Evolutionary conservation across 1,140 invertebrate genomes (phyloP), one percentile per base, ranked within the genome.

Genomic region (Mylabris phalerata): DNA sequence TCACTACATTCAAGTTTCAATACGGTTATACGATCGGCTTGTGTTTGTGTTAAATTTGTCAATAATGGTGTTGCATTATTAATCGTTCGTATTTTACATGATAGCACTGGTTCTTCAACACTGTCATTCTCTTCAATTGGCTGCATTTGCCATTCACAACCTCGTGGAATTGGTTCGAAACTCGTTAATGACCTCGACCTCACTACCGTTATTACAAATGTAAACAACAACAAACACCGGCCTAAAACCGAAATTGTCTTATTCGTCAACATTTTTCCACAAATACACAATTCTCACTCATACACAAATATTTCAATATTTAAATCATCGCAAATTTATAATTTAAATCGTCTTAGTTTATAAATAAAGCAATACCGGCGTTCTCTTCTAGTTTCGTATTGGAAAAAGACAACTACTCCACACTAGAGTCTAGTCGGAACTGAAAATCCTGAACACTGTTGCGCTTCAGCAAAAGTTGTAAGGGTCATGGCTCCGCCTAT

Each of bases 1-100:
- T 90, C 88, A 74, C 84, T 90, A 73, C 89, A 92, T 71, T 89
- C 83, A 42, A 91, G 78, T 62, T 80, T 79, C 48, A 91, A 73
- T 9, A 83, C 82, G 50, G 80, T 80, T 25, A 89, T 80, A 60
- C 83, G 80, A 64, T 90, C 86, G 39, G 81, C 77, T 65, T 82
- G 81, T 19, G 77, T 72, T 25, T 76, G 73, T 41, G 82, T 84
- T 41, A 89, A 77, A 65, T 87, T 87, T 51, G 82, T 82, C 47
- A 89, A 75, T 27, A 89, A 76, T 50, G 80, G 75, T 67, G 85
- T 82, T 55, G 85, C 86, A 65, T 82, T 84, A 65, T 82, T 82
- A 69, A 89, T 85, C 10, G 85, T 88, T 50, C 84, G 76, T 55
- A 90, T 75, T 60, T 82, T 81, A 75, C 89, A 91, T n/a, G 81